Percentiles rank a stretch among this genome's conserved stretches.
phyloP scores from a whole-genome alignment of 2,797 vertebrate genomes.

The Halcyon leucocephala region DNA sequence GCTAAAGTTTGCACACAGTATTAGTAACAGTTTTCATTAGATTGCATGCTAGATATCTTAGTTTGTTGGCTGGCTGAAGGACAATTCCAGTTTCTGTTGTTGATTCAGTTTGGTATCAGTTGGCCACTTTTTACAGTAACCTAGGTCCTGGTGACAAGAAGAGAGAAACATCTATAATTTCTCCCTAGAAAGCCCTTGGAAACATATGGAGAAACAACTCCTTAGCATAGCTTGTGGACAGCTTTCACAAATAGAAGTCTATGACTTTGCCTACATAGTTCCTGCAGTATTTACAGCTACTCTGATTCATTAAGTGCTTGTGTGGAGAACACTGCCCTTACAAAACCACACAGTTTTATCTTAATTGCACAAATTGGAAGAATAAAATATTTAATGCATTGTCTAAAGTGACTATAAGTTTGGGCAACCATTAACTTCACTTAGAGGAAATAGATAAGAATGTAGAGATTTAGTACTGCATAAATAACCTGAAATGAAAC shows the following conservation, averaged over 20 bases:
- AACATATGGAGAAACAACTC: not conserved
- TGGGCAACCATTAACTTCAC: not conserved
- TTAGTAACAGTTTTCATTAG: not conserved
- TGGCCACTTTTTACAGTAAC: not conserved
- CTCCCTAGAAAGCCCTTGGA: not conserved
- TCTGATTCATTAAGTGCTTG: not conserved
- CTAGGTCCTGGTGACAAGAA: not conserved
- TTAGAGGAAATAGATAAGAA: not conserved
- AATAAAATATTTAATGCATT: not conserved
- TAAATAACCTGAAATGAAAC: not conserved
- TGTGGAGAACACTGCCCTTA: constrained; percentile 4
- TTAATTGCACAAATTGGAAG: not conserved
- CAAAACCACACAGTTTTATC: not conserved
- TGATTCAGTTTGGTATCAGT: constrained; percentile 19
- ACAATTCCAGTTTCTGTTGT: constrained; percentile 7
- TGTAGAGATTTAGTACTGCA: not conserved
- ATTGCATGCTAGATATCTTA: not conserved
- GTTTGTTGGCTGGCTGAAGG: not conserved
- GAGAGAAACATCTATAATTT: not conserved
- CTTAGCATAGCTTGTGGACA: not conserved
- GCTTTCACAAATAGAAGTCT: constrained; percentile 19
- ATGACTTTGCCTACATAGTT: not conserved
- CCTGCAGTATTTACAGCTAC: constrained; percentile 7
- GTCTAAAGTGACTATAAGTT: not conserved
- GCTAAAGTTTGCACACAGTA: not conserved